Conservation (phyloP, 2,888 invertebrate genomes). For the Aspidiotus destructor region DNA sequence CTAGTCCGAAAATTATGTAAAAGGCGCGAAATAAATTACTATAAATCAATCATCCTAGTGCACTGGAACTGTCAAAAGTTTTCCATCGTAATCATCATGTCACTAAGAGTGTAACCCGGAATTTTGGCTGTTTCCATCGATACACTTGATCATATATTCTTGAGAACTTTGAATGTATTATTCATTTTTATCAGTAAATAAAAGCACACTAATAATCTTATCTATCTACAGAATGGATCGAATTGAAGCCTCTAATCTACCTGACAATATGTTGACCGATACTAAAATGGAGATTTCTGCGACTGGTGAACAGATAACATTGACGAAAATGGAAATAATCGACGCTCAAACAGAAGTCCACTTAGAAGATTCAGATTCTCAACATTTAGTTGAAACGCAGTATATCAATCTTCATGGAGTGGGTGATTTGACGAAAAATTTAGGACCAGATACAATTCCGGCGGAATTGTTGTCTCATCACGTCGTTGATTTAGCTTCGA, state of each 20-base stretch:
- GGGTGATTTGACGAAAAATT: slow-evolving; percentile 37
- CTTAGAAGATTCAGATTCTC: slow-evolving; percentile 26
- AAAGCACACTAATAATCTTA: too few relatives aligned
- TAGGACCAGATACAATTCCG: slow-evolving; percentile 35
- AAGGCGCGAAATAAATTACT: slow-evolving; percentile 23
- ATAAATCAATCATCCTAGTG: neutral
- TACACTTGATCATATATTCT: neutral
- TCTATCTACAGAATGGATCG: slow-evolving; percentile 10
- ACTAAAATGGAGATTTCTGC: slow-evolving; percentile 19
- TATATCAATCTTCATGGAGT: slow-evolving; percentile 44
- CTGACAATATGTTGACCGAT: slow-evolving; percentile 12
- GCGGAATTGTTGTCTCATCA: slow-evolving; percentile 38
- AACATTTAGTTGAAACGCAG: slow-evolving; percentile 39
- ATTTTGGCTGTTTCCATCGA: neutral
- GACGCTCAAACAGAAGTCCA: slow-evolving; percentile 20
- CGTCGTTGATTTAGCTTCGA: slow-evolving; percentile 37
- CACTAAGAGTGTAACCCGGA: neutral
- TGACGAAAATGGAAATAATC: slow-evolving; percentile 25
- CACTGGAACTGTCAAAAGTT: neutral
- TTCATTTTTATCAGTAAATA: neutral
- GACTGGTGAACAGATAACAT: slow-evolving; percentile 14
- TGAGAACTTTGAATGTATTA: neutral
- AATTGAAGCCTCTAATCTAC: slow-evolving; percentile 2
- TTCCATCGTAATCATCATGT: neutral
- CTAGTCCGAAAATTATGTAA: slow-evolving; percentile 11